These are phyloP conservation scores for Halichondria panicea DNA, from an alignment of 37 sponge, comb jelly and placozoan genomes.

Conservation along the genomic window DNA sequence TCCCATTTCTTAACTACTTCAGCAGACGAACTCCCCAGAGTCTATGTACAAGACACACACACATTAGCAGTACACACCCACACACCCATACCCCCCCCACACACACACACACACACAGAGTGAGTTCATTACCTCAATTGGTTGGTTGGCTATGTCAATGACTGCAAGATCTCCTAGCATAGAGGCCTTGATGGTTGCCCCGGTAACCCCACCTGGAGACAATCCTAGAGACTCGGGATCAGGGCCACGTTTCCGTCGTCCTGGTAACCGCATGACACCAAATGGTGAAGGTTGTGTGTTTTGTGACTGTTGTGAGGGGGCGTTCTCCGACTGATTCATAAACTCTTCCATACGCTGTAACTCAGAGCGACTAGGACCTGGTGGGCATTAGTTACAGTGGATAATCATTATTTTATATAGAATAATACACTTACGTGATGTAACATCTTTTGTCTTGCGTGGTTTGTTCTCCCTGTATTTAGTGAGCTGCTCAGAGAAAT, in stretches of 20 bases:
- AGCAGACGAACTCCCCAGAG: constrained; percentile 16
- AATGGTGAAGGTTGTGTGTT: not conserved
- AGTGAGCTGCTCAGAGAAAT: not conserved
- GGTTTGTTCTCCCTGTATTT: constrained; percentile 32
- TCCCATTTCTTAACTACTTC: constrained; percentile 69
- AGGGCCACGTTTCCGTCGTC: not conserved
- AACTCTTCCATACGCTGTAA: constrained; percentile 49
- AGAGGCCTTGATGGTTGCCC: constrained; percentile 18
- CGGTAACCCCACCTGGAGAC: not conserved
- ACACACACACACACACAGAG: not conserved
- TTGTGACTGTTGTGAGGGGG: not conserved
- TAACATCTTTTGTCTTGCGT: constrained; percentile 6
- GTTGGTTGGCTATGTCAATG: constrained; percentile 41
- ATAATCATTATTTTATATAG: too few relatives aligned
- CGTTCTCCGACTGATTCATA: constrained; percentile 38
- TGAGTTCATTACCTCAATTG: not conserved
- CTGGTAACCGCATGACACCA: constrained; percentile 47
- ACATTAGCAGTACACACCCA: not conserved
- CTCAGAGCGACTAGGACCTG: constrained; percentile 58
- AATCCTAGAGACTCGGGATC: not conserved
- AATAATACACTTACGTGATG: constrained; percentile 46
- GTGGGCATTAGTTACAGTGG: not conserved
- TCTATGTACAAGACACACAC: not conserved
- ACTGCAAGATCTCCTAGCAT: constrained; percentile 64
- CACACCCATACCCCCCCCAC: constrained; percentile 14